Base-by-base conservation (phyloP, 2,797 vertebrate species). In the Rhyacichthys aspro region DNA sequence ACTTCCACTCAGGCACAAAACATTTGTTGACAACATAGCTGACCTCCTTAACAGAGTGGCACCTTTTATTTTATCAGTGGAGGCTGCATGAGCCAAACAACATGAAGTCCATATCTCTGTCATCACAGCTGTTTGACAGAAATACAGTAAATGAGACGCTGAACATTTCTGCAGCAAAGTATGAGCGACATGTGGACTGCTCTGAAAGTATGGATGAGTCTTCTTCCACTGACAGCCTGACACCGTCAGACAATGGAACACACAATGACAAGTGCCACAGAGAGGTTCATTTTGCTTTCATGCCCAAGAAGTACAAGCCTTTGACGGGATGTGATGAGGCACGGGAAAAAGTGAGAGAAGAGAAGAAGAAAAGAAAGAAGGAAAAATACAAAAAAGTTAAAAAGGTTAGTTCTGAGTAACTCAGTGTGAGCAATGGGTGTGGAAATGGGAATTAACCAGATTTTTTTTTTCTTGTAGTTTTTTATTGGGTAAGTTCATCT, bases 371-470 rank as follows among this genome's bases (percentile, higher is more conserved):
- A 34, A 85, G 63, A 50, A 92, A 82, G 78, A 92, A 92, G 61
- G 91, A 93, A 70, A 94, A 85, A 67, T 89, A 88, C 69, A 91
- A 93, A 81, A 95, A 94, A 84, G 94, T 93, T 8, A 91, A 90
- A 69, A 95, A 96, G 95, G 96, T 98, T 71, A 34, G 83, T 86
- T 4, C 17, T 43, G 5, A 19, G 15, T 39, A 3, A 11, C 37
- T 18, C 1, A 34, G 5, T 23, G 34, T 33, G 19, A 17, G 33
- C 11, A 19, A 39, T n/a, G 9, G 12, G 17, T 11, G 10, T 17
- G 10, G 10, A 43, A 6, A 8, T 17, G 9, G 15, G 17, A 17
- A 43, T 3, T 15, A 43, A 18, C n/a, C 9, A 17, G 11, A 19
- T 14, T 11, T 17, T 23, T 55, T 11, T 42, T 41, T 59, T 42